Percentiles rank a stretch among this genome's conserved stretches.
Conservation (phyloP, 1,140 invertebrate genomes). For the Diabrotica undecimpunctata region DNA sequence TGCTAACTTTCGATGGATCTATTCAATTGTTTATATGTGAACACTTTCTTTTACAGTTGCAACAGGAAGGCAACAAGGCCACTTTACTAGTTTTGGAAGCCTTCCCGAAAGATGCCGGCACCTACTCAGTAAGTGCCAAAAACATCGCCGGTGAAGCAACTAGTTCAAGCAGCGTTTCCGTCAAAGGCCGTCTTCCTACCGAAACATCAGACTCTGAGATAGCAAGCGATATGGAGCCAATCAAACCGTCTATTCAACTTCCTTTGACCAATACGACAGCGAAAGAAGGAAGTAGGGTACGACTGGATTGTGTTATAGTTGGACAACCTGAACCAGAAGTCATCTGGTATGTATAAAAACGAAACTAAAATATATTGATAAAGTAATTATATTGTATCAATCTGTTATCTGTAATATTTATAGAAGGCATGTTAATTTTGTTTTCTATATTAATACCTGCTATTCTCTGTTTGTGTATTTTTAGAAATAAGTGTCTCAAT, state of each 20-base stretch:
- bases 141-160: slow-evolving; percentile 63
- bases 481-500: no score
- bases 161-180: slow-evolving; percentile 62
- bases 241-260: slow-evolving; percentile 69
- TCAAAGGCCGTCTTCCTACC: slow-evolving; percentile 65
- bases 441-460: no score
- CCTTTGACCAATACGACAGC: slow-evolving; percentile 65
- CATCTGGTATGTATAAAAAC: slow-evolving; percentile 58
- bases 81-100: slow-evolving; percentile 66
- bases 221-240: slow-evolving; percentile 65
- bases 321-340: slow-evolving; percentile 84
- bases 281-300: slow-evolving; percentile 66
- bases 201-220: slow-evolving; percentile 73
- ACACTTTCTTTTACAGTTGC: slow-evolving; percentile 49
- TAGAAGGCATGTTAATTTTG: no score
- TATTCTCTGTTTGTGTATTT: no score
- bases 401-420: no score
- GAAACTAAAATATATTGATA: no score
- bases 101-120: slow-evolving; percentile 67
- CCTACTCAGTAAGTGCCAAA: slow-evolving; percentile 60
- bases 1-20: neutral
- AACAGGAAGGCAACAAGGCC: slow-evolving; percentile 56
- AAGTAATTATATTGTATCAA: no score
- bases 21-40: neutral
- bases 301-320: slow-evolving; percentile 77